Conservation (phyloP, 2,888 invertebrate species). For the Eumacrocentrus americanus region DNA sequence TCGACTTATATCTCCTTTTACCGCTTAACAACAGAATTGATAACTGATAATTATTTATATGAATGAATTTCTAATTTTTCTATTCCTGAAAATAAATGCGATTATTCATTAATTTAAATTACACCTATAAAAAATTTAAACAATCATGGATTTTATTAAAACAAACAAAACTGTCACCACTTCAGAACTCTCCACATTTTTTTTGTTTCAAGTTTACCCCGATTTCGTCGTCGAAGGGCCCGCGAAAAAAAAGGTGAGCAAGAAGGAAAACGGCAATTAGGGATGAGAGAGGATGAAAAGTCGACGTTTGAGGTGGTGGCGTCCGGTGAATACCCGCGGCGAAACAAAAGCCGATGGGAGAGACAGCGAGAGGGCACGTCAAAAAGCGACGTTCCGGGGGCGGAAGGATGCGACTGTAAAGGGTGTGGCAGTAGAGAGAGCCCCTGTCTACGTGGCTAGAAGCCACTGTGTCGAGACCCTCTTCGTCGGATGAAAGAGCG, state of each 20-base stretch:
- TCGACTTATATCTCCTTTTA: no score
- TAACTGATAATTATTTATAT: no score
- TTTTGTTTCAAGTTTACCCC: background rate
- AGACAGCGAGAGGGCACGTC: constrained; percentile 35
- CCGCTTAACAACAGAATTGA: no score
- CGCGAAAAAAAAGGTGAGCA: constrained; percentile 1
- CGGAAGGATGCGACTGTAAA: constrained; percentile 51
- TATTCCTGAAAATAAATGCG: no score
- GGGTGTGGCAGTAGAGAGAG: constrained; percentile 49
- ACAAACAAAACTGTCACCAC: no score
- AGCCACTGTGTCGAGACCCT: constrained; percentile 2
- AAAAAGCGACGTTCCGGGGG: constrained; percentile 47
- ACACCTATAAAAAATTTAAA: no score
- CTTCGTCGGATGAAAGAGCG: constrained; percentile 47
- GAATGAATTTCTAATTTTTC: no score
- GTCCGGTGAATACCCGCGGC: background rate
- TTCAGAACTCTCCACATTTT: no score
- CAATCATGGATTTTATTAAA: no score
- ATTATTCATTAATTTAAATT: no score
- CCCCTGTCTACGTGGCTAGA: constrained; percentile 26
- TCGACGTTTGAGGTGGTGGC: constrained; percentile 40
- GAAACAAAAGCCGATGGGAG: constrained; percentile 47
- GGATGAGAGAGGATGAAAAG: constrained; percentile 35
- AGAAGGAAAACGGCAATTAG: constrained; percentile 14
- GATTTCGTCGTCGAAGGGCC: background rate